Conservation (phyloP, 2,113 vertebrate genomes). For the Speoplatyrhinus poulsoni region DNA sequence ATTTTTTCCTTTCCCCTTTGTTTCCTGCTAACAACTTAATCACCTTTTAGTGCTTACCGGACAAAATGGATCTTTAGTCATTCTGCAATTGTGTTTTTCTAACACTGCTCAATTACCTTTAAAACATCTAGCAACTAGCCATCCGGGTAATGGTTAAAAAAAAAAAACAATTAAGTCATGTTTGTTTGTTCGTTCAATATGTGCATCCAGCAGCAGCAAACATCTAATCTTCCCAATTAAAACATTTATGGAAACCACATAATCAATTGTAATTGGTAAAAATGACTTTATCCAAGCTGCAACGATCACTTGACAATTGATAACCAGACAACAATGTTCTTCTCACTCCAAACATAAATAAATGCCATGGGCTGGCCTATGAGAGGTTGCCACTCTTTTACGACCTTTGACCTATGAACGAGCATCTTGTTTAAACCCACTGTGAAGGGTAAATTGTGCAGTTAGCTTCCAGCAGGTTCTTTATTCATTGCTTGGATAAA, state of each 20-base stretch:
- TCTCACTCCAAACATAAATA: neutral
- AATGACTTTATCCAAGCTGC: too few relatives aligned
- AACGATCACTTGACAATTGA: too few relatives aligned
- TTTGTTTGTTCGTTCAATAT: neutral
- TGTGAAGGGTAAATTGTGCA: slow-evolving; percentile 33
- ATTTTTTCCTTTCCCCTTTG: slow-evolving; percentile 57
- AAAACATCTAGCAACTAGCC: slow-evolving; percentile 54
- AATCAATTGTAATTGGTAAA: too few relatives aligned
- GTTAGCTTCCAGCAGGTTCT: slow-evolving; percentile 47
- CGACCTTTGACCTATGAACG: slow-evolving; percentile 48
- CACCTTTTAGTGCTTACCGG: slow-evolving; percentile 75
- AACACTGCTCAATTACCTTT: slow-evolving; percentile 74
- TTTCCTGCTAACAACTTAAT: slow-evolving; percentile 72
- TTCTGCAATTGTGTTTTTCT: slow-evolving; percentile 69
- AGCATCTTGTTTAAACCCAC: slow-evolving; percentile 18
- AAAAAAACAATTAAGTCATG: neutral
- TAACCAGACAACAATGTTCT: neutral
- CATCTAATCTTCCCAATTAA: neutral
- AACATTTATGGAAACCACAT: too few relatives aligned
- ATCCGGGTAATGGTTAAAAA: slow-evolving; percentile 51
- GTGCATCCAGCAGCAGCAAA: neutral
- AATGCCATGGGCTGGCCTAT: slow-evolving; percentile 31
- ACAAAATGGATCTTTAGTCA: slow-evolving; percentile 73
- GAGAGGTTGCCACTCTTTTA: slow-evolving; percentile 23
- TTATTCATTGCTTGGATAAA: slow-evolving; percentile 68